Evolutionary conservation across 2,797 vertebrate species (phyloP).

Genomic region (Squalus acanthias): DNA sequence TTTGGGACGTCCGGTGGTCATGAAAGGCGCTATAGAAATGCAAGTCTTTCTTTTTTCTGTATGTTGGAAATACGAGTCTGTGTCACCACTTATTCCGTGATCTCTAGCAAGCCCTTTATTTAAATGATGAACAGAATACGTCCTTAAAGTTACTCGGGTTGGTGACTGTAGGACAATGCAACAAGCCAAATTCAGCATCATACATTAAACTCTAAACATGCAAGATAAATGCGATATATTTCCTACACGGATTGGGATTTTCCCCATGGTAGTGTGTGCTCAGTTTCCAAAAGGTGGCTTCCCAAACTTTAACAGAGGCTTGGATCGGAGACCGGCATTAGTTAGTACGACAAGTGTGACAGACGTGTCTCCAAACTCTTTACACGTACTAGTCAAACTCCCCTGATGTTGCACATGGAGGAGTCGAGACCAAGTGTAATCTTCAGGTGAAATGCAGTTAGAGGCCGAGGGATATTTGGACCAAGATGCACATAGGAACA

Average conservation of each 20-base stretch:
- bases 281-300: neutral
- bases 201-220: neutral
- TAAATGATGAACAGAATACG: neutral
- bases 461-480: neutral
- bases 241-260: neutral
- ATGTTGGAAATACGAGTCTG: neutral
- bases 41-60: too few species aligned
- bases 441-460: neutral
- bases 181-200: neutral
- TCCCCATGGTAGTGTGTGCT: neutral
- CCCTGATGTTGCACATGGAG: neutral
- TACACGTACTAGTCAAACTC: neutral
- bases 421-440: neutral
- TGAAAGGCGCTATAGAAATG: too few species aligned
- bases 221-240: neutral
- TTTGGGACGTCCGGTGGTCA: too few species aligned
- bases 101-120: neutral
- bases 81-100: neutral
- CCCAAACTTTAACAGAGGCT: neutral
- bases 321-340: neutral
- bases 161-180: neutral
- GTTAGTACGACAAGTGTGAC: neutral
- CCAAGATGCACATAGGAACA: neutral
- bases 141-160: neutral
- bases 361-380: neutral